phyloP scores from a whole-genome alignment of 2,888 invertebrate species.

The Glaucopsyche alexis region DNA sequence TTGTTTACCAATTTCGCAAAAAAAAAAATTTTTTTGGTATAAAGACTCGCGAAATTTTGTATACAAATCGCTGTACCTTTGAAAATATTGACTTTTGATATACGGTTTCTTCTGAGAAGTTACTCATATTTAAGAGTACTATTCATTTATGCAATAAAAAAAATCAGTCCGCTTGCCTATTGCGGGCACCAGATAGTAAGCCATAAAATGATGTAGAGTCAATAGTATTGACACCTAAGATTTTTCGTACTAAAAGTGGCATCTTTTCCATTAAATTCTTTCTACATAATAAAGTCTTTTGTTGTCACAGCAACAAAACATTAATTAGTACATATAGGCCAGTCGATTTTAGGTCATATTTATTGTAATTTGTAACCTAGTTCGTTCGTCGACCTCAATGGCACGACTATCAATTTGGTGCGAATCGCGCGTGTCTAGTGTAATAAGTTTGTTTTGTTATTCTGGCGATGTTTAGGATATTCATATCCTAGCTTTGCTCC shows the following conservation, averaged over 20 bases:
- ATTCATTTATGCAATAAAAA: no score
- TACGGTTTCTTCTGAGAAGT: no score
- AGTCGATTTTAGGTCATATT: slow-evolving; percentile 22
- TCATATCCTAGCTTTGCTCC: slow-evolving; percentile 12
- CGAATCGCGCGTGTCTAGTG: not conserved
- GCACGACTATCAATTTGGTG: slow-evolving; percentile 3
- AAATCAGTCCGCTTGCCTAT: no score
- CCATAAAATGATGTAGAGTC: no score
- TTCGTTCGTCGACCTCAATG: slow-evolving; percentile 17
- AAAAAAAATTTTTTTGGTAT: no score
- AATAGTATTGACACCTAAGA: no score
- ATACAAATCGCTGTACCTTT: no score
- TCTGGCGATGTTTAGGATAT: not conserved
- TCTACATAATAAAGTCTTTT: not conserved
- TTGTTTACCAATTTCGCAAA: no score
- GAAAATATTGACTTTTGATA: no score
- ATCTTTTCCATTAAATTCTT: not conserved
- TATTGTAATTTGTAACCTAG: slow-evolving; percentile 19
- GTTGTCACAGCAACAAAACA: not conserved
- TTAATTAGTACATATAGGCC: slow-evolving; percentile 10
- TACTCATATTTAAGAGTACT: no score
- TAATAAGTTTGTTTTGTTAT: slow-evolving; percentile 2
- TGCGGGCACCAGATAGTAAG: no score
- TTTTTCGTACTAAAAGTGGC: not conserved
- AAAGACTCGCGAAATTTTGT: no score